These are phyloP conservation scores for Limnephilus rhombicus DNA, from an alignment of 2,888 invertebrate species.

Conservation along the genomic window DNA sequence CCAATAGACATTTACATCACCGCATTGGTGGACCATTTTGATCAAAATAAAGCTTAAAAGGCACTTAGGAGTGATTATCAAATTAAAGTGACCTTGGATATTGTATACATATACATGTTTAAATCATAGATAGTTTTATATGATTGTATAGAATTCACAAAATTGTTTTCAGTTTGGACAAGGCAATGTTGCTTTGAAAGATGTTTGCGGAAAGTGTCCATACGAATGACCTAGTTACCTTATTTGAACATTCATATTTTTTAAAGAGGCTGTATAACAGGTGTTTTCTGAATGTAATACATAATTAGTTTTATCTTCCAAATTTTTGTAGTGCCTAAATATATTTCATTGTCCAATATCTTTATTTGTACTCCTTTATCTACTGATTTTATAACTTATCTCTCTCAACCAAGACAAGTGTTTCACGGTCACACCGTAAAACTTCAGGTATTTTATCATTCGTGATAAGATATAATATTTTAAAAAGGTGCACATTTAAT, in stretches of 20 bases:
- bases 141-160: not conserved
- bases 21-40: not conserved
- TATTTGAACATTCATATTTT: not conserved
- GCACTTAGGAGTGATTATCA: not conserved
- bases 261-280: not conserved
- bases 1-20: not conserved
- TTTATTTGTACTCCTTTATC: not conserved
- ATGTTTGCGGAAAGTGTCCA: not conserved
- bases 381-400: not conserved
- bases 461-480: not conserved
- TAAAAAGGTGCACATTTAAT: not conserved
- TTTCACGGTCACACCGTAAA: not conserved
- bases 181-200: not conserved
- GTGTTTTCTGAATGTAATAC: not conserved
- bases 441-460: not conserved
- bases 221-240: not conserved
- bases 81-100: not conserved
- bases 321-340: not conserved
- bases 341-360: not conserved
- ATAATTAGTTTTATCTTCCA: not conserved
- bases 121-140: not conserved
- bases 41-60: not conserved
- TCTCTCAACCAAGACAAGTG: not conserved
- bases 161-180: not conserved
- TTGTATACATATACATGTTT: not conserved